phyloP scores from a whole-genome alignment of 2,888 invertebrate species.

The Dysmachus trigonus region DNA sequence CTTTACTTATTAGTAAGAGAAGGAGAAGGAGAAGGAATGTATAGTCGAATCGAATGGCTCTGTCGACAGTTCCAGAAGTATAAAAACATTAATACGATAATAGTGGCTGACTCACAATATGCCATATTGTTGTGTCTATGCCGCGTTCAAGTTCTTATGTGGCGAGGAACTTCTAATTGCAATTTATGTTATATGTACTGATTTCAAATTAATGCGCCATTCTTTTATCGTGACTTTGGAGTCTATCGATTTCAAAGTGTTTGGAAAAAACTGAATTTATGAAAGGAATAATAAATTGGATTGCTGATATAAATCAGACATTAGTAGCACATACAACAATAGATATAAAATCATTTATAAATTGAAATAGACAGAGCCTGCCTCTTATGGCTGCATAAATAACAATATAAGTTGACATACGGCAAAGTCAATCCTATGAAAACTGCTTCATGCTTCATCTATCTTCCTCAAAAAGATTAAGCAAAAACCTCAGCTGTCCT shows the following conservation, averaged over 20 bases:
- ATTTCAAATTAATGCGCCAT: neutral
- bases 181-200: neutral
- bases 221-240: neutral
- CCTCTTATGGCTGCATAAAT: too few relatives aligned
- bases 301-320: too few relatives aligned
- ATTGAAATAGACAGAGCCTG: neutral
- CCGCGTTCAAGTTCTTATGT: neutral
- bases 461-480: neutral
- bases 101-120: neutral
- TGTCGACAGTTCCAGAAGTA: neutral
- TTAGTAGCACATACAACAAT: neutral
- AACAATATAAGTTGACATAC: too few relatives aligned
- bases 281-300: neutral
- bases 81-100: neutral
- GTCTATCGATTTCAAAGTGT: neutral
- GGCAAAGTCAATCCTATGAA: neutral
- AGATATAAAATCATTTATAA: neutral
- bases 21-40: neutral
- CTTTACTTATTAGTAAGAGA: neutral
- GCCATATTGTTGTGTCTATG: neutral
- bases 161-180: neutral
- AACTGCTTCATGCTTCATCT: neutral
- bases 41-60: neutral
- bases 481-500: neutral
- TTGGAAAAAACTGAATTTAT: neutral